phyloP scores from a whole-genome alignment of 2,888 invertebrate species.

The Drosophila trichaetosa region DNA sequence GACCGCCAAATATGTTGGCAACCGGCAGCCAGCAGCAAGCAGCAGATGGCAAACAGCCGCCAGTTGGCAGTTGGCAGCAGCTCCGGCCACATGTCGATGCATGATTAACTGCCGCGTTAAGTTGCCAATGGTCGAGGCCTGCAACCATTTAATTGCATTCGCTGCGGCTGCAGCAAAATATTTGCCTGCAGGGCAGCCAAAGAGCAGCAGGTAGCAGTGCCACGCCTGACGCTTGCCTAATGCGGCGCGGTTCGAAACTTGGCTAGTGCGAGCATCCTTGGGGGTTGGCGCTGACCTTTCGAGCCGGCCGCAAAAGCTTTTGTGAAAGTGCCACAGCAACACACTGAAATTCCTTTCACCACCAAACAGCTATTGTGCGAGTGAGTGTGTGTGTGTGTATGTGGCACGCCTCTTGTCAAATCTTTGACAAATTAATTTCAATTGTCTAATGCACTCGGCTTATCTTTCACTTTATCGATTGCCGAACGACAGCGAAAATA shows the following conservation, averaged over 20 bases:
- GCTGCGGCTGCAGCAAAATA: constrained; percentile 43
- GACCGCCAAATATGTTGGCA: constrained; percentile 71
- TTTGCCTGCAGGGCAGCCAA: constrained; percentile 51
- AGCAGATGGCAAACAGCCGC: constrained; percentile 6
- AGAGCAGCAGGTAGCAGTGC: constrained; percentile 35
- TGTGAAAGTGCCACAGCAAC: constrained; percentile 61
- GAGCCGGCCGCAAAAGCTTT: constrained; percentile 58
- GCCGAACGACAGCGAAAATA: constrained; percentile 67
- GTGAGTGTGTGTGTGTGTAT: constrained; percentile 18
- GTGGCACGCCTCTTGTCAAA: constrained; percentile 67
- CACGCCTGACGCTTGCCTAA: constrained; percentile 15
- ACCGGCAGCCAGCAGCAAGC: constrained; percentile 32
- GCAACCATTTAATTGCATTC: constrained; percentile 81
- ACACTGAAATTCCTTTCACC: constrained; percentile 68
- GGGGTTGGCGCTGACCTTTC: constrained; percentile 51
- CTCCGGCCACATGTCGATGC: constrained; percentile 64
- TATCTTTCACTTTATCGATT: constrained; percentile 74
- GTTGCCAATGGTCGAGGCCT: constrained; percentile 64
- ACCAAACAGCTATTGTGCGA: constrained; percentile 18
- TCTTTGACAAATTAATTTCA: constrained; percentile 78
- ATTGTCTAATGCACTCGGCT: constrained; percentile 71
- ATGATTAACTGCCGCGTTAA: constrained; percentile 82
- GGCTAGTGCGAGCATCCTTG: constrained; percentile 49
- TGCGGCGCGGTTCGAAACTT: constrained; percentile 45
- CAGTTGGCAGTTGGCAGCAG: constrained; percentile 24